These are phyloP conservation scores for Charadrius vociferus DNA, from an alignment of 2,113 vertebrate species.

Conservation along the genomic window DNA sequence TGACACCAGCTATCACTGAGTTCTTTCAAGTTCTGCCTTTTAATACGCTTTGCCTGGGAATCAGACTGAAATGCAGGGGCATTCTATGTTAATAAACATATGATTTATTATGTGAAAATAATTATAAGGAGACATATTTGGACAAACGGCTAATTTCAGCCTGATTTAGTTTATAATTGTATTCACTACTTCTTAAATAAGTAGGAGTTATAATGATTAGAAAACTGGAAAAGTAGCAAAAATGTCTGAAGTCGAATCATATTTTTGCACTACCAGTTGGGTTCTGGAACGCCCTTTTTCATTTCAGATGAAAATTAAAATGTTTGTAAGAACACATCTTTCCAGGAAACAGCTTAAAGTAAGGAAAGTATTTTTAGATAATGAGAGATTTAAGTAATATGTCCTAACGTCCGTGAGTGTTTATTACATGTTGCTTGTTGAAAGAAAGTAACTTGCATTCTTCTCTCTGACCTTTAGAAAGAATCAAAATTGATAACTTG, in stretches of 20 bases:
- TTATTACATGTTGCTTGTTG: not conserved
- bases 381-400: not conserved
- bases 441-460: not conserved
- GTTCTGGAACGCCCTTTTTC: not conserved
- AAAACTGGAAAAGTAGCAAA: not conserved
- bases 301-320: not conserved
- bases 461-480: not conserved
- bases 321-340: not conserved
- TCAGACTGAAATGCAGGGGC: not conserved
- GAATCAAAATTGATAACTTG: not conserved
- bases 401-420: not conserved
- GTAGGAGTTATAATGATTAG: not conserved
- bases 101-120: not conserved
- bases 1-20: not conserved
- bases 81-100: not conserved
- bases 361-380: not conserved
- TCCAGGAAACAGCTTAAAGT: not conserved
- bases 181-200: not conserved
- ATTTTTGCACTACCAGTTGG: not conserved
- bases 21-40: not conserved
- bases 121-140: not conserved
- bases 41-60: not conserved
- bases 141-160: not conserved
- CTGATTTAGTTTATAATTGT: not conserved
- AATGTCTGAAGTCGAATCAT: not conserved